These are phyloP conservation scores for Microtus montanus DNA, from an alignment of 2,113 vertebrate genomes.

Conservation along the genomic window DNA sequence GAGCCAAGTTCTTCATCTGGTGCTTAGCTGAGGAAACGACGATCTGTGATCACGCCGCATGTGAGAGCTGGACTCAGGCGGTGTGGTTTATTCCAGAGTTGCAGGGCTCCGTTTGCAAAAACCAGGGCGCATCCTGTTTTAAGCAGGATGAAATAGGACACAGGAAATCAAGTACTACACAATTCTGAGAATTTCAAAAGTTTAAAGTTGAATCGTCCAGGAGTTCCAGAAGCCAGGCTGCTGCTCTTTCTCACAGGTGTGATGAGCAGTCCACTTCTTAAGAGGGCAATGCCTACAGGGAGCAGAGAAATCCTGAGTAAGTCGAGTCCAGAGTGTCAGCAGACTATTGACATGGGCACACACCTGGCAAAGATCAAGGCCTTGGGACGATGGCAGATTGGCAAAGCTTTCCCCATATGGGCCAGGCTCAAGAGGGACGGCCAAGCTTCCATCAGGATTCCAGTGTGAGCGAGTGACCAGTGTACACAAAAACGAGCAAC, in stretches of 20 bases:
- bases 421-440: background rate
- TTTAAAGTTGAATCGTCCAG: slow-evolving; percentile 22
- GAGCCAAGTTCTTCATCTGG: slow-evolving; percentile 78
- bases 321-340: background rate
- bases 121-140: slow-evolving; percentile 41
- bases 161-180: background rate
- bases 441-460: background rate
- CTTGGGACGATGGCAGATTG: background rate
- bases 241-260: background rate
- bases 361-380: background rate
- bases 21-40: slow-evolving; percentile 58
- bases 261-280: background rate
- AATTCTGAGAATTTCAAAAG: slow-evolving; percentile 24
- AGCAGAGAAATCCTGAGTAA: background rate
- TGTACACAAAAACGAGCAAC: background rate
- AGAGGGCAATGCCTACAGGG: background rate
- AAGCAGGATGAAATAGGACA: slow-evolving; percentile 47
- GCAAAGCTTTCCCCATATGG: background rate
- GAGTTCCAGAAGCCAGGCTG: background rate
- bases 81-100: slow-evolving; percentile 48
- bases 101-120: slow-evolving; percentile 4
- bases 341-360: background rate
- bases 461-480: background rate
- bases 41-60: slow-evolving; percentile 55
- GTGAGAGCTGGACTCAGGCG: slow-evolving; percentile 47